Evolutionary conservation across 35 echinoderm and acorn worm genomes (phyloP).

Genomic region (Strongylocentrotus purpuratus): DNA sequence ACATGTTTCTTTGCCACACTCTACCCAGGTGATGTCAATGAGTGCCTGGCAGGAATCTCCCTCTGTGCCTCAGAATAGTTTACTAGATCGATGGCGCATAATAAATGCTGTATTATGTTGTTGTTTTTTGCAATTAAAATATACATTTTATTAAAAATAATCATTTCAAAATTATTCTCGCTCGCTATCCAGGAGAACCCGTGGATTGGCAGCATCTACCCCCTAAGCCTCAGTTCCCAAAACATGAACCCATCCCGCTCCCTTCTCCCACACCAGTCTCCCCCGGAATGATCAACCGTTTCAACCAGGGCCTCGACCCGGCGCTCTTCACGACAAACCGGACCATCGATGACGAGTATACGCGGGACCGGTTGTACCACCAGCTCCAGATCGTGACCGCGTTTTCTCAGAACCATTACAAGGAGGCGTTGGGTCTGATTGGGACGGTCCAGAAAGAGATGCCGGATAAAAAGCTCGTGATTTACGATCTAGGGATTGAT

Average conservation of each 20-base stretch:
- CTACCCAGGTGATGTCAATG: too few species aligned
- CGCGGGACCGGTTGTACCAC: conserved; percentile 28
- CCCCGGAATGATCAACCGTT: neutral
- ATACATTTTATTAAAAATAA: neutral
- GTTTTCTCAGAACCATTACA: conserved; percentile 65
- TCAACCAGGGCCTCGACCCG: neutral
- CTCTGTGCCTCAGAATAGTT: too few species aligned
- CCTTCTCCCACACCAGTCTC: neutral
- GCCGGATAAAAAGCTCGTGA: conserved; percentile 55
- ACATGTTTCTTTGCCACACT: too few species aligned
- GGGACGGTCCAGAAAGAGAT: conserved; percentile 58
- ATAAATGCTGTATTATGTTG: too few species aligned
- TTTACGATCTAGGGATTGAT: conserved; percentile 60
- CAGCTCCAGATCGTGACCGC: conserved; percentile 54
- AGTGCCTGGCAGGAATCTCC: too few species aligned
- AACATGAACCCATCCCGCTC: neutral
- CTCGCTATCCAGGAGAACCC: neutral
- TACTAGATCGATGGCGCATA: too few species aligned
- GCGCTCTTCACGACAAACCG: neutral
- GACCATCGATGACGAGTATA: neutral
- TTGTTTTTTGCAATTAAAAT: neutral
- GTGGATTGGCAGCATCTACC: conserved; percentile 17
- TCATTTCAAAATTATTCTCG: neutral
- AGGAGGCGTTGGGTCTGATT: conserved; percentile 56
- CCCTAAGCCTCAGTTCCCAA: neutral